Percentiles rank a stretch among this genome's conserved stretches.
Conservation (phyloP, 2,888 invertebrate species). For the Bombylius major region DNA sequence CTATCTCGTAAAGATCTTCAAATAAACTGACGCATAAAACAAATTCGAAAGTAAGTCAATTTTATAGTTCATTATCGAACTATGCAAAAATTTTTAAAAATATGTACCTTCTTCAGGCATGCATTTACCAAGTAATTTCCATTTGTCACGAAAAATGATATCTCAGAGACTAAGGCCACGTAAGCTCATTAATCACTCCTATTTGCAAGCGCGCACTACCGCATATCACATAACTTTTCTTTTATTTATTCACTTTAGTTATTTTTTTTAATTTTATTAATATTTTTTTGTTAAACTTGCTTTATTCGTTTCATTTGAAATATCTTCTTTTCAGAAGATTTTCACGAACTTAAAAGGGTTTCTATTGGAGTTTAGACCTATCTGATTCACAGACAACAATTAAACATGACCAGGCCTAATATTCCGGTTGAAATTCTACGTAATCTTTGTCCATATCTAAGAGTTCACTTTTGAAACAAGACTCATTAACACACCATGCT, state of each 20-base stretch:
- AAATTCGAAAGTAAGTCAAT: no score
- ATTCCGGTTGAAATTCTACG: slow-evolving; percentile 12
- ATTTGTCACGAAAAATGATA: slow-evolving; percentile 16
- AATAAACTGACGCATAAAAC: no score
- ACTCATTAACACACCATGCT: slow-evolving; percentile 13
- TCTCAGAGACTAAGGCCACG: slow-evolving; percentile 8
- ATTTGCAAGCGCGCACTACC: slow-evolving; percentile 1
- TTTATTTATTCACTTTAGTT: no score
- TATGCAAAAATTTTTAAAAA: no score
- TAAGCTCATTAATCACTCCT: slow-evolving; percentile 10
- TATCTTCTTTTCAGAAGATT: neutral
- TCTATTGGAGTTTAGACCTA: neutral
- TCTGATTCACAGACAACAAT: slow-evolving; percentile 15
- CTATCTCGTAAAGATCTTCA: no score
- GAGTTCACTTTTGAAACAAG: slow-evolving; percentile 9
- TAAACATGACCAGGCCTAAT: slow-evolving; percentile 15
- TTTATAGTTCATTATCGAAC: no score
- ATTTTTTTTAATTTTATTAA: no score
- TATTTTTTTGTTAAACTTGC: no score
- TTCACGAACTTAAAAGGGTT: slow-evolving; percentile 7
- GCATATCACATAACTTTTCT: neutral
- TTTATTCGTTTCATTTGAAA: no score
- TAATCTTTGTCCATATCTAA: slow-evolving; percentile 11
- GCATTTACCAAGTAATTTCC: slow-evolving; percentile 12
- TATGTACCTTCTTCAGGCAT: neutral